Base-by-base conservation (phyloP, 2,113 vertebrate genomes). In the Alligator sinensis region DNA sequence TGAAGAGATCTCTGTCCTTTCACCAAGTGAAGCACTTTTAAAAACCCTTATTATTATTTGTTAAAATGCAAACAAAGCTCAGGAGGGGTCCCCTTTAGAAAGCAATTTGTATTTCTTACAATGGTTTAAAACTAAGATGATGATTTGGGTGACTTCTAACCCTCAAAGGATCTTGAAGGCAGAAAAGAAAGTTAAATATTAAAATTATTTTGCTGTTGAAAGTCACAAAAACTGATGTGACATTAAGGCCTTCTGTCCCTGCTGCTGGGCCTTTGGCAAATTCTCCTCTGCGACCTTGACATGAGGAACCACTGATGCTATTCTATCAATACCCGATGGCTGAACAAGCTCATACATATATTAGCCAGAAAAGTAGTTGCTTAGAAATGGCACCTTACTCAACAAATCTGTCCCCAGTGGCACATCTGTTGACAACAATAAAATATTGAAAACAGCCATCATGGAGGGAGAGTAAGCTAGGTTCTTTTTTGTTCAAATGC, bases 201-300 rank as follows among this genome's bases (percentile, higher is more conserved):
- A 86, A 94, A 94, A 84, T 94, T 80, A 90, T 95, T 96, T 95
- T 93, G 57, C 90, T 80, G 22, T 74, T 91, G 83, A 91, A 96
- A 93, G 95, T 82, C 88, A 88, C 64, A 96, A 88, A 96, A 96
- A 14, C 64, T 82, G 91, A 93, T 96, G 87, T 93, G 94, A 96
- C 92, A 83, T 91, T 95, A 89, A 93, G 74, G 62, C 84, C 89
- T 96, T 95, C 89, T 97, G 77, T 93, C 82, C 47, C 89, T 96
- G 79, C 91, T 96, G 34, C 86, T 83, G 74, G 92, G 95, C 96
- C 95, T 95, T 97, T 94, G 94, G 96, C 96, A 95, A 80, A 96
- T 95, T 91, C 80, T 97, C 82, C 5, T 95, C 89, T 89, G 70
- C 90, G 96, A 97, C 98, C 97, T 98, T 98, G 97, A 98, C 92